A percentile compares a stretch with the other conserved stretches of the same genome.
Conservation (phyloP, 2,113 vertebrate species). For the Tichodroma muraria region DNA sequence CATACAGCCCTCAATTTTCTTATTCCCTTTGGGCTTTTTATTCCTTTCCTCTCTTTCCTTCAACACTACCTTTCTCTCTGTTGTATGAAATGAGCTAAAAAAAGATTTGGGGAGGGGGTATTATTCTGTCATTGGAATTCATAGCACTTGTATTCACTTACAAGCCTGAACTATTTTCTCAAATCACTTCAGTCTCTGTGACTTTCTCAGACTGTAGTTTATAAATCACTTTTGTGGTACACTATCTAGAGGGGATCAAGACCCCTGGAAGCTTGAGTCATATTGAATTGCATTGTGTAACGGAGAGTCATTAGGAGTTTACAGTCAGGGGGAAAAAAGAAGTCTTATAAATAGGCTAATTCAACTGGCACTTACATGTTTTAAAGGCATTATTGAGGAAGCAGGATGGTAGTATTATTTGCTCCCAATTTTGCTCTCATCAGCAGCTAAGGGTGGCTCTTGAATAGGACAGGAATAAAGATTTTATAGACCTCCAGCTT, state of each 20-base stretch:
- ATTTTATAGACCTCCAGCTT: conserved; percentile 29
- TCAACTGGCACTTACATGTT: conserved; percentile 55
- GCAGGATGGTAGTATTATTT: conserved; percentile 45
- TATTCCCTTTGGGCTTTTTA: conserved; percentile 2
- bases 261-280: conserved; percentile 60
- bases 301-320: conserved; percentile 64
- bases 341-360: conserved; percentile 62
- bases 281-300: conserved; percentile 64
- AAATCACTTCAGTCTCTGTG: conserved; percentile 62
- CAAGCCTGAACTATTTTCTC: conserved; percentile 68
- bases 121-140: conserved; percentile 70
- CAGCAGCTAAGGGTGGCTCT: conserved; percentile 27
- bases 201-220: conserved; percentile 65
- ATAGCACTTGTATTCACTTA: conserved; percentile 70
- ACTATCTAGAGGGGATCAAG: conserved; percentile 57
- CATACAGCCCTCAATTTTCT: background rate
- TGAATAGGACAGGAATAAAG: conserved; percentile 15
- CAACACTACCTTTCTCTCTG: conserved; percentile 48
- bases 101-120: conserved; percentile 40
- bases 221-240: conserved; percentile 70
- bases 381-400: conserved; percentile 51
- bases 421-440: conserved; percentile 46
- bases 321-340: conserved; percentile 66
- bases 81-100: conserved; percentile 68
- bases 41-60: background rate